These are phyloP conservation scores for Egretta garzetta DNA, from an alignment of 2,113 vertebrate species.

Conservation along the genomic window DNA sequence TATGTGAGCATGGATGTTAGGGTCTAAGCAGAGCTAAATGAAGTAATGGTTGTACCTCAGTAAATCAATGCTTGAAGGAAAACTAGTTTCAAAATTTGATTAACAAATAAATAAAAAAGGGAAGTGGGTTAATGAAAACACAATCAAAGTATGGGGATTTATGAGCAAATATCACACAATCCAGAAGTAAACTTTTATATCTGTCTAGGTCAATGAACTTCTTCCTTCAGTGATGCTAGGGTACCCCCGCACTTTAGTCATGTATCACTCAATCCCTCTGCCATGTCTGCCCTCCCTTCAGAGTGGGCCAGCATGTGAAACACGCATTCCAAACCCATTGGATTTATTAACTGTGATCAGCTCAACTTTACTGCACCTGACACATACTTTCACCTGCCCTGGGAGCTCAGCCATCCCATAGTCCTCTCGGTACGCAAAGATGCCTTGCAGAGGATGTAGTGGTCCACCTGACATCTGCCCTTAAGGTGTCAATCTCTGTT, in stretches of 20 bases:
- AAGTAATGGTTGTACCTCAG: neutral
- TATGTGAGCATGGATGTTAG: neutral
- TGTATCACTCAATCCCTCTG: neutral
- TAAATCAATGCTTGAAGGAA: neutral
- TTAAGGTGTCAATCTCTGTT: neutral
- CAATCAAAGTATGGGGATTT: neutral
- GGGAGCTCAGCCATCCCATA: neutral
- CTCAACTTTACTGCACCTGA: neutral
- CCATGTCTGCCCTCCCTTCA: neutral
- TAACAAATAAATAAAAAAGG: neutral
- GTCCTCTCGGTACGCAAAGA: neutral
- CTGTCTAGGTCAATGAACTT: neutral
- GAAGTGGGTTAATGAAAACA: neutral
- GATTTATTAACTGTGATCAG: neutral
- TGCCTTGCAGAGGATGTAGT: neutral
- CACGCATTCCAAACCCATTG: fast-evolving
- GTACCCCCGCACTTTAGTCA: neutral
- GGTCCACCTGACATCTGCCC: neutral
- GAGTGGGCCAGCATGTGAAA: neutral
- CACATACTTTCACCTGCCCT: neutral
- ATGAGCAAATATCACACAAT: neutral
- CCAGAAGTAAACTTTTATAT: neutral
- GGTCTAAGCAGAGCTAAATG: neutral
- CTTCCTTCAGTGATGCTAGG: neutral
- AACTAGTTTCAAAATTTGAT: neutral